Percentiles rank a stretch among this genome's conserved stretches.
phyloP scores from a whole-genome alignment of 2,113 vertebrate species.

The Monarcha castaneiventris region DNA sequence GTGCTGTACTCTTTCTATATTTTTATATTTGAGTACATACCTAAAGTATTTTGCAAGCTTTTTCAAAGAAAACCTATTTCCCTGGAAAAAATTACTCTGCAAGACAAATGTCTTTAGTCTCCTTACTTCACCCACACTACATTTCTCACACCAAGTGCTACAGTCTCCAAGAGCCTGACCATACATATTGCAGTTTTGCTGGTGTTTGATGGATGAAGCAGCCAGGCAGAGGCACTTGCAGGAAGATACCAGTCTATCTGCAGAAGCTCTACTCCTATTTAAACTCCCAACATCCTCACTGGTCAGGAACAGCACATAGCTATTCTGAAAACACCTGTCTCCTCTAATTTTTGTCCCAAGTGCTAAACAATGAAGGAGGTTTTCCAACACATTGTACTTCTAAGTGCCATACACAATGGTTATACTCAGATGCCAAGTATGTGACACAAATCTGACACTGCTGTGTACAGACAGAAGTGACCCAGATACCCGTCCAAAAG shows the following conservation, averaged over 20 bases:
- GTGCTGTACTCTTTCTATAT: not conserved
- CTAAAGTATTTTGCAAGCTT: not conserved
- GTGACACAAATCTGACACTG: not conserved
- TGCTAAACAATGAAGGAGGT: not conserved
- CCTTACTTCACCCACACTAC: not conserved
- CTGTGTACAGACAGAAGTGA: not conserved
- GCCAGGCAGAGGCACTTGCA: not conserved
- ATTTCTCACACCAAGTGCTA: not conserved
- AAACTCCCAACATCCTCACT: not conserved
- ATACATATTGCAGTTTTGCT: not conserved
- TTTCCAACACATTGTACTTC: not conserved
- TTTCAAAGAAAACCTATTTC: not conserved
- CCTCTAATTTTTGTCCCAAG: not conserved
- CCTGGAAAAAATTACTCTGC: not conserved
- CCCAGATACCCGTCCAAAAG: not conserved
- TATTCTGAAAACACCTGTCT: not conserved
- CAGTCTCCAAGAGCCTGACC: not conserved
- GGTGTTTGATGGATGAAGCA: not conserved
- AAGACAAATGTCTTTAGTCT: not conserved
- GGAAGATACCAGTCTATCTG: not conserved
- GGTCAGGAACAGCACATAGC: not conserved
- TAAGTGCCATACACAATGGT: not conserved
- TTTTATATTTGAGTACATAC: not conserved
- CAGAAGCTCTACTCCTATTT: not conserved
- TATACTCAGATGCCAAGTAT: not conserved